phyloP scores from a whole-genome alignment of 2,797 vertebrate genomes.

The Takifugu rubripes region DNA sequence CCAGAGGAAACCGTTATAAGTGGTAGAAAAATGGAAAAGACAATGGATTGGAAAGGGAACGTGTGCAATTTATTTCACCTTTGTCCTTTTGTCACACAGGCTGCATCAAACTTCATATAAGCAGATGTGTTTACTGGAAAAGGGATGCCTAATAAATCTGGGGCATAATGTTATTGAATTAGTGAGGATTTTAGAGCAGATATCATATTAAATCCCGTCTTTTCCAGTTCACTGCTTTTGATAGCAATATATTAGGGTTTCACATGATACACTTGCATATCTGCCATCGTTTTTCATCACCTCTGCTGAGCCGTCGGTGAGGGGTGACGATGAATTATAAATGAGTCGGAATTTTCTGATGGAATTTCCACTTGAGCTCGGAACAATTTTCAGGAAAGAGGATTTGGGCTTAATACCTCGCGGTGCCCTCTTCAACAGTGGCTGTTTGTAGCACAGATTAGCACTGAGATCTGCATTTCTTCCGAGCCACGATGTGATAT shows the following conservation, averaged over 20 bases:
- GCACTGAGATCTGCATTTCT: constrained; percentile 54
- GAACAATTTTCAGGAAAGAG: constrained; percentile 72
- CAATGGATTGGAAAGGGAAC: background rate
- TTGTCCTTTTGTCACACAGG: constrained; percentile 25
- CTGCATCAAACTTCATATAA: constrained; percentile 33
- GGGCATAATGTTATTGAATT: constrained; percentile 73
- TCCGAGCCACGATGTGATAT: constrained; percentile 49
- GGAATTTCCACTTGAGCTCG: constrained; percentile 75
- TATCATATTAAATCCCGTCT: constrained; percentile 66
- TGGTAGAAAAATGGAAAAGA: background rate
- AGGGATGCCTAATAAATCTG: constrained; percentile 64
- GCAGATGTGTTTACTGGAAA: constrained; percentile 61
- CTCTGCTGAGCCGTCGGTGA: constrained; percentile 42
- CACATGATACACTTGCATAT: constrained; percentile 71
- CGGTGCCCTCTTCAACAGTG: constrained; percentile 60
- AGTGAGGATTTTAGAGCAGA: constrained; percentile 63
- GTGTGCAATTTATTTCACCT: constrained; percentile 10
- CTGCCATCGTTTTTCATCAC: constrained; percentile 64
- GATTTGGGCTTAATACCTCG: constrained; percentile 74
- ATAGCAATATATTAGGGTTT: constrained; percentile 65
- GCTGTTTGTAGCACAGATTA: constrained; percentile 71
- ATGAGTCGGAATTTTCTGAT: constrained; percentile 74
- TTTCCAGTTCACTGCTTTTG: constrained; percentile 72
- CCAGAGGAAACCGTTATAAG: background rate
- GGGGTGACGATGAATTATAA: constrained; percentile 76